Percentiles rank a stretch among this genome's conserved stretches.
These are phyloP conservation scores for Phortica magna DNA, from an alignment of 2,888 invertebrate species.

Conservation along the genomic window DNA sequence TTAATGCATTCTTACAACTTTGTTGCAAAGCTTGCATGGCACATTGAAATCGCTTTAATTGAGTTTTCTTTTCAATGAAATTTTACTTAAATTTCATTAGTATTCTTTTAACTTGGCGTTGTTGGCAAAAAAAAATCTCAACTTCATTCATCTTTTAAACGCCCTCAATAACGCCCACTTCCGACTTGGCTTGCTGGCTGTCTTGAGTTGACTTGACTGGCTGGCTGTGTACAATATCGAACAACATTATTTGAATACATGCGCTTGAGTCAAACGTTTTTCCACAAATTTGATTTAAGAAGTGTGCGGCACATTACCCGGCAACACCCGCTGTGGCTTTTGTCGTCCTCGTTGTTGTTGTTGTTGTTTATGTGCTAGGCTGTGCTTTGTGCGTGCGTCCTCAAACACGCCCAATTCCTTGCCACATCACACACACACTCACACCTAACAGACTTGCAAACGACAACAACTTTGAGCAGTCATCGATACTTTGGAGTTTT, in stretches of 20 bases:
- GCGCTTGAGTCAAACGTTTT: constrained; percentile 29
- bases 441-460: background rate
- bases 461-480: constrained; percentile 56
- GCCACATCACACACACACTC: background rate
- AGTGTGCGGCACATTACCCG: constrained; percentile 20
- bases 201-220: no score
- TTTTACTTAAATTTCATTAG: background rate
- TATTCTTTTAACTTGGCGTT: background rate
- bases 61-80: constrained; percentile 22
- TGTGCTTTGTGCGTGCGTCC: constrained; percentile 24
- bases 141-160: background rate
- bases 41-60: background rate
- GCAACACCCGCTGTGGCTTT: background rate
- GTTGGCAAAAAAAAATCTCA: background rate
- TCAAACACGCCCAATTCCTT: constrained; percentile 3
- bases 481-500: constrained; percentile 65
- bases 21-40: background rate
- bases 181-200: background rate
- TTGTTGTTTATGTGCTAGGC: constrained; percentile 13
- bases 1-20: constrained; percentile 11
- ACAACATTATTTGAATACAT: constrained; percentile 25
- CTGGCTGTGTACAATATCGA: background rate
- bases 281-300: constrained; percentile 32
- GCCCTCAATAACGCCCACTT: constrained; percentile 18
- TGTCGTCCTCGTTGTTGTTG: background rate